Base-by-base conservation (phyloP, 2,888 invertebrate species). In the Sphaerophoria taeniata region DNA sequence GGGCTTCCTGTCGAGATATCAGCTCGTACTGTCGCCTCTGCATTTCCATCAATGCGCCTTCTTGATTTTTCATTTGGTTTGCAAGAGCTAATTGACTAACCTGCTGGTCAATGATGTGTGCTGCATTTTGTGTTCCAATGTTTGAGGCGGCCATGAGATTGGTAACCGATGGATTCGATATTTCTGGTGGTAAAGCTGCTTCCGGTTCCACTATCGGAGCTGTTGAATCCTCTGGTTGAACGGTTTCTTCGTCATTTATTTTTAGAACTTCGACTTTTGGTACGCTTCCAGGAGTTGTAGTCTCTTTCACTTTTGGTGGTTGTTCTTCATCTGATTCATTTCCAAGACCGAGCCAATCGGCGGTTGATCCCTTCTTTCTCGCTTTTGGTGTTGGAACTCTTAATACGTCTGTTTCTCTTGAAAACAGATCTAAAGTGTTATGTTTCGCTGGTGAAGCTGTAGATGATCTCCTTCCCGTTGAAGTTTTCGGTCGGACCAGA, bases 321-420 rank as follows among this genome's bases (percentile, higher is more conserved):
- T 83, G 65, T 51, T 83, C 74, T 12, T 74, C 74, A 2, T 88
- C 88, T 3, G 87, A 34, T 9, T 90, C 91, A 4, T 79, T 71
- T 9, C 88, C 88, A n/a, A 92, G 84, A 0, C 92, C 92, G 45
- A 92, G 83, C 92, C 92, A 92, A 80, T 91, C 91, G 0, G 91
- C 90, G 0, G 92, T 90, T 11, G 88, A 74, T 12, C 63, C 85
- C 6, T 56, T 67, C 55, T 77, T 89, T 88, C 14, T 88, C 87
- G 88, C 88, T 45, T 88, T 87, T 6, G 90, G 91, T 0, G 91
- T 90, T 0, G 90, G 89, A 76, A 89, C 87, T 0, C 88, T 88
- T 3, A 88, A 87, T 0, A 87, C 80, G 16, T 90, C 91, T 65
- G 87, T 89, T 24, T 89, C 89, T 61, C 86, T 88, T 2, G 70